Conservation (phyloP, 2,113 vertebrate genomes). For the Thunnus maccoyii region DNA sequence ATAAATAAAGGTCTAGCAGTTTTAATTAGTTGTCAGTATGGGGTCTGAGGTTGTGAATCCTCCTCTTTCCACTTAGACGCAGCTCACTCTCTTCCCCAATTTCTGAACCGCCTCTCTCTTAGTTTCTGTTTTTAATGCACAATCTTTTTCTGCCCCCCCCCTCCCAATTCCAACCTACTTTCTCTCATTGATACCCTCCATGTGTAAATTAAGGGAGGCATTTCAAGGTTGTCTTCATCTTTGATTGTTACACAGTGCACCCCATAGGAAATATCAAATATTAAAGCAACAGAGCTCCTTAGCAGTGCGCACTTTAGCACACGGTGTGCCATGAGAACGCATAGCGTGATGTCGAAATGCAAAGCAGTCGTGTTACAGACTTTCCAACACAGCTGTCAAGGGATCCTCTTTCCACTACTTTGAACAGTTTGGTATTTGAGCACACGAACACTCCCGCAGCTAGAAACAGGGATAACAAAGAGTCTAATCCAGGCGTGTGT, state of each 20-base stretch:
- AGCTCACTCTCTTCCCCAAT: constrained; percentile 22
- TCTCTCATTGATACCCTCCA: constrained; percentile 39
- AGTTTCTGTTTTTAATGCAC: constrained; percentile 3
- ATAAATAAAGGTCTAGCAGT: constrained; percentile 56
- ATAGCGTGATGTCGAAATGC: constrained; percentile 56
- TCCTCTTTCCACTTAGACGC: constrained; percentile 19
- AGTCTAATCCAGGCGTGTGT: constrained; percentile 59
- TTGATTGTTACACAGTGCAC: constrained; percentile 62
- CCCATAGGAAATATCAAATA: constrained; percentile 78
- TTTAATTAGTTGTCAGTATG: constrained; percentile 65
- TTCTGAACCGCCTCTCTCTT: constrained; percentile 16
- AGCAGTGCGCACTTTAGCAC: constrained; percentile 34
- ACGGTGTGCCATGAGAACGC: constrained; percentile 50
- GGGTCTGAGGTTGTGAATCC: constrained; percentile 46
- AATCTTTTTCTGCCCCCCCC: constrained; percentile 3
- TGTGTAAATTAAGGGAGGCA: constrained; percentile 64
- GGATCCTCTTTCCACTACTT: constrained; percentile 63
- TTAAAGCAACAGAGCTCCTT: constrained; percentile 63
- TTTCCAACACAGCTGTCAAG: constrained; percentile 35
- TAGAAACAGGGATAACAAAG: constrained; percentile 35
- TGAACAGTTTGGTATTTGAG: constrained; percentile 58
- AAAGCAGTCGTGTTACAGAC: constrained; percentile 39
- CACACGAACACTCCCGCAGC: constrained; percentile 20
- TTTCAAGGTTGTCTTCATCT: constrained; percentile 77
- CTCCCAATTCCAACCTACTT: constrained; percentile 36